These are phyloP conservation scores for Magallana angulata DNA, from an alignment of 1,140 invertebrate genomes.

Conservation along the genomic window DNA sequence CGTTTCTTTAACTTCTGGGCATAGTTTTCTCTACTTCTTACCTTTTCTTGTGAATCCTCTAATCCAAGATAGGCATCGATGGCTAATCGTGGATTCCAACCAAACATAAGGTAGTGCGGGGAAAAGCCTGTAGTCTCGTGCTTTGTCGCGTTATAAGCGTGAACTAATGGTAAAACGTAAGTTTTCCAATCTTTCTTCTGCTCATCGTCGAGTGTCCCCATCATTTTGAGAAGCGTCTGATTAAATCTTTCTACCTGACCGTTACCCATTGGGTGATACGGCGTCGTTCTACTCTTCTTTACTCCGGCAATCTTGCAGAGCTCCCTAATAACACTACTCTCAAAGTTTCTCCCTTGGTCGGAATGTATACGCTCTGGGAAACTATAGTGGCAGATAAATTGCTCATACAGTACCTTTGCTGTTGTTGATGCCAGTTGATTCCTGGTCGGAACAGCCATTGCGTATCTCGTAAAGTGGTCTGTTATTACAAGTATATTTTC, in stretches of 20 bases:
- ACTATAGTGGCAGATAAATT: background rate
- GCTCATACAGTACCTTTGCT: too few relatives aligned
- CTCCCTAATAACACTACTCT: background rate
- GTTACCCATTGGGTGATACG: constrained; percentile 22
- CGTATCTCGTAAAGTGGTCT: too few relatives aligned
- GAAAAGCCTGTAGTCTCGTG: constrained; percentile 38
- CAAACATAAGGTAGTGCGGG: constrained; percentile 49
- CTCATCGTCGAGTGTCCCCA: too few relatives aligned
- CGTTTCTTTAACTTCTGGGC: too few relatives aligned
- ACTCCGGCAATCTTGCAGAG: constrained; percentile 37
- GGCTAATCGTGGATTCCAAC: constrained; percentile 43
- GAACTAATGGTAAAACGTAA: too few relatives aligned
- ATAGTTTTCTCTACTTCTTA: background rate
- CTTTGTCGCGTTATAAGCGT: constrained; percentile 25
- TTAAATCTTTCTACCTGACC: background rate
- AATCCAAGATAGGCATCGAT: constrained; percentile 48
- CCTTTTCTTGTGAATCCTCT: background rate
- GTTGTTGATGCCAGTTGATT: too few relatives aligned
- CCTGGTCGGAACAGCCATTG: too few relatives aligned
- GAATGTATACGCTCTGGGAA: constrained; percentile 32
- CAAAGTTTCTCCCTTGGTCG: constrained; percentile 40
- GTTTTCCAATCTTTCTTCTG: too few relatives aligned
- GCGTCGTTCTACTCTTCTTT: constrained; percentile 25
- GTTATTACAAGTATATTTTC: background rate
- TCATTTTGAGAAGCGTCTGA: too few relatives aligned